Percentiles rank a stretch among this genome's conserved stretches.
phyloP scores from a whole-genome alignment of 1,140 invertebrate genomes.

The Choristoneura fumiferana region DNA sequence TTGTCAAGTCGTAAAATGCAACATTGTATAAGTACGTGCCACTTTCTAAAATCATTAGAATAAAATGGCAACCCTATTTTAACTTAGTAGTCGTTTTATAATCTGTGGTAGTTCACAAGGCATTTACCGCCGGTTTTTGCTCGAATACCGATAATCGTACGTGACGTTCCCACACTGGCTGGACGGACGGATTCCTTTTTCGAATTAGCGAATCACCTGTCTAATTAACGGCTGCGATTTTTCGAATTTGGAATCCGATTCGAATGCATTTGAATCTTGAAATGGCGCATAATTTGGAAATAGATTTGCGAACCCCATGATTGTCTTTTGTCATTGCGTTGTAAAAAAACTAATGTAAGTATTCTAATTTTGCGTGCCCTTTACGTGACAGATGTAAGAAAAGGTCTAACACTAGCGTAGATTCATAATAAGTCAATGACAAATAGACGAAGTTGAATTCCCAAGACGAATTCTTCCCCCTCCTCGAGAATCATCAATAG shows the following conservation, averaged over 20 bases:
- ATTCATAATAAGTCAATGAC: not conserved
- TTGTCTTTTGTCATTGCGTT: no score
- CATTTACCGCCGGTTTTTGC: constrained; percentile 46
- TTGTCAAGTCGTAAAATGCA: no score
- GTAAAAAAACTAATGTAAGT: no score
- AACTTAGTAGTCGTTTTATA: constrained; percentile 16
- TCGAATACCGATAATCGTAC: constrained; percentile 63
- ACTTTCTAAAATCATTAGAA: no score
- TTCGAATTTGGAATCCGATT: constrained; percentile 53
- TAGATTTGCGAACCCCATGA: no score
- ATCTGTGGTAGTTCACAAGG: constrained; percentile 15
- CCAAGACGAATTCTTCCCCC: not conserved
- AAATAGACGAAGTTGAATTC: not conserved
- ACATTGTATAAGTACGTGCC: no score
- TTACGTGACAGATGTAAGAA: no score
- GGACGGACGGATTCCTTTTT: constrained; percentile 51
- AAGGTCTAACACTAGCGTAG: no score
- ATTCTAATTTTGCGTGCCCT: no score
- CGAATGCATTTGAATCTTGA: not conserved
- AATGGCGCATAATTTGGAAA: not conserved
- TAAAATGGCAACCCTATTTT: not conserved
- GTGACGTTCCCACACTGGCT: constrained; percentile 69
- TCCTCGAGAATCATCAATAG: constrained; percentile 1
- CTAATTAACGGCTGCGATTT: constrained; percentile 56
- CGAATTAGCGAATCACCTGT: constrained; percentile 73